Base-by-base conservation (phyloP, 1,140 invertebrate species). In the Prorops nasuta region DNA sequence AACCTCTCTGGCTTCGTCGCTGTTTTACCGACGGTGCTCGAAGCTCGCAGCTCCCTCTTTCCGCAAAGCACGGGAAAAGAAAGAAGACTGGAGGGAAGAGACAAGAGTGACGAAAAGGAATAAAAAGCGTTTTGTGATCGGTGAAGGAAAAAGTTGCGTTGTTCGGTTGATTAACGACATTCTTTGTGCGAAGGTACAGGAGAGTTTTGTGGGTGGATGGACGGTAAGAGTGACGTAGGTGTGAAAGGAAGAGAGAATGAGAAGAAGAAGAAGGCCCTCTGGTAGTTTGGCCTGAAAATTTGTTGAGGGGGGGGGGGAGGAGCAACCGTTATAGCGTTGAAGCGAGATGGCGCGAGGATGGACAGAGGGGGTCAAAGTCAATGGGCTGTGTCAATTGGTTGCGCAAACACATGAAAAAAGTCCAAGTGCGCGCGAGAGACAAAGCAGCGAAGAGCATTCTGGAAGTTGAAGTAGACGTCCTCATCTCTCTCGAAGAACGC, bases 321-420 rank as follows among this genome's bases (percentile, higher is more conserved):
- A 28, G 10, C 4, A 28, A 28, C 24, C 24, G 24, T 28, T 10
- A 10, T 28, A 28, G 10, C 10, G 4, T 6, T 10, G 10, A 4
- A 28, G 24, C 4, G 24, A 28, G 24, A 10, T 28, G 24, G 24
- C 24, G 24, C 24, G 10, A 42, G 20, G 20, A 42, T 21, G 20
- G 22, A 4, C 9, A 24, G 36, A 43, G 19, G 24, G 48, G 44
- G 48, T 54, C 49, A 57, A 57, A 57, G 49, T 54, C 49, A 56
- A 47, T 49, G 48, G 39, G 22, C 44, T 39, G 50, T 54, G 61
- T 64, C 56, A 58, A 66, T 63, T 66, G 48, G 48, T 64, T 61
- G 42, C 48, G 60, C 50, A 68, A 67, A 67, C 59, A 58, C 46
- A 49, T 47, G n/a, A 48, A 61, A 59, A 64, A n/a, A n/a, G n/a